Percentiles rank a stretch among this genome's conserved stretches.
Evolutionary conservation across 2,113 vertebrate species (phyloP).

Genomic region (Halichoeres trimaculatus): DNA sequence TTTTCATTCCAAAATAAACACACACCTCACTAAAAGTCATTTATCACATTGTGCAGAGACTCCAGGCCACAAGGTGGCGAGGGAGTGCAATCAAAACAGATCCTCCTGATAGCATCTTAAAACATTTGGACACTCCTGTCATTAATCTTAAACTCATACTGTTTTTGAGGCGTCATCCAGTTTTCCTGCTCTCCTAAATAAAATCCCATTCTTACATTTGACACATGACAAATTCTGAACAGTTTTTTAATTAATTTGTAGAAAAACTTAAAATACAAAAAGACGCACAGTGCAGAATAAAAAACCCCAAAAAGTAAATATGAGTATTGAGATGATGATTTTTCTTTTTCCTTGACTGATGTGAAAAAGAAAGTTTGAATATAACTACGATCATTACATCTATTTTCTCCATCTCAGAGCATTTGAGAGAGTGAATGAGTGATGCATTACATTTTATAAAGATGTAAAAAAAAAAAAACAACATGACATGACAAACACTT

Average conservation of each 20-base stretch:
- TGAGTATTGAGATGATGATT: not conserved
- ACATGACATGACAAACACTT: not conserved
- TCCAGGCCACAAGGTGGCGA: no score
- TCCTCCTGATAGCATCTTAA: no score
- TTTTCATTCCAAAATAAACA: no score
- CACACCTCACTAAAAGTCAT: no score
- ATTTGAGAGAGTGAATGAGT: no score
- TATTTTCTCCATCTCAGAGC: constrained; percentile 18
- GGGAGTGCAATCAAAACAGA: no score
- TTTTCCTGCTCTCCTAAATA: not conserved
- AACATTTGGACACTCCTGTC: no score
- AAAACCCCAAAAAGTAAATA: constrained; percentile 14
- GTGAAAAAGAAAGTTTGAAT: constrained; percentile 49
- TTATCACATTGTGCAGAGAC: no score
- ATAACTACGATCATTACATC: constrained; percentile 27
- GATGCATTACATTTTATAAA: constrained; percentile 24
- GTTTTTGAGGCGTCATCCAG: no score
- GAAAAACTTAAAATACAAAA: constrained; percentile 56
- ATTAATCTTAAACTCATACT: no score
- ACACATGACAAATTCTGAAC: constrained; percentile 3
- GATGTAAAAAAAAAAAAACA: constrained; percentile 4
- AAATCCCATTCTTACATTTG: not conserved
- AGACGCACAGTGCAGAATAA: constrained; percentile 16
- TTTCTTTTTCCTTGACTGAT: constrained; percentile 23
- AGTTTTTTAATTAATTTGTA: constrained; percentile 63